Conservation (phyloP, 1,140 invertebrate species). For the Drosophila leontia region DNA sequence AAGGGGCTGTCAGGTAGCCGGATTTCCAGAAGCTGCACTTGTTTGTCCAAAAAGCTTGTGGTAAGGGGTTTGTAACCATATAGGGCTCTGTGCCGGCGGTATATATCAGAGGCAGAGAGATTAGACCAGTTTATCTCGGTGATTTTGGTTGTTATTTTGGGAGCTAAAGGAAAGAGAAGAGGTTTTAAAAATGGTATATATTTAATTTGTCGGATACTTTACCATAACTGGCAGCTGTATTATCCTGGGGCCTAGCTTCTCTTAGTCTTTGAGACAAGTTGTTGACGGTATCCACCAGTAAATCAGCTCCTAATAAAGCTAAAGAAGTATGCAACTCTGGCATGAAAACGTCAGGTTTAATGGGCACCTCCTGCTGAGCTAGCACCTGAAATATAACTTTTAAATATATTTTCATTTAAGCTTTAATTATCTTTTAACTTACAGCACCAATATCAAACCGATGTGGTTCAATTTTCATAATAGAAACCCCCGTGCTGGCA, state of each 20-base stretch:
- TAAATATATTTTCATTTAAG: background rate
- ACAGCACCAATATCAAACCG: slow-evolving; percentile 93
- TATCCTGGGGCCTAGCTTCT: slow-evolving; percentile 87
- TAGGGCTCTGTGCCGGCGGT: slow-evolving; percentile 89
- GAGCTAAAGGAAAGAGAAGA: slow-evolving; percentile 87
- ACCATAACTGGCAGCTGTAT: slow-evolving; percentile 89
- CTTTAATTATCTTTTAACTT: slow-evolving; percentile 15
- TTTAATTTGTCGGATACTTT: slow-evolving; percentile 32
- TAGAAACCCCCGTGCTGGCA: slow-evolving; percentile 91
- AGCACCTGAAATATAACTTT: slow-evolving; percentile 87
- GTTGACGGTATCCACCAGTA: slow-evolving; percentile 88
- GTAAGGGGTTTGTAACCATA: slow-evolving; percentile 88
- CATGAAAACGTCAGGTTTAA: slow-evolving; percentile 88
- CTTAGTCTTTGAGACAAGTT: slow-evolving; percentile 87
- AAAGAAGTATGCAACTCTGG: slow-evolving; percentile 89
- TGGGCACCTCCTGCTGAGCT: slow-evolving; percentile 87
- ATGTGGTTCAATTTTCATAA: slow-evolving; percentile 95
- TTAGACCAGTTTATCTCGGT: slow-evolving; percentile 88
- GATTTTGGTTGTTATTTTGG: slow-evolving; percentile 88
- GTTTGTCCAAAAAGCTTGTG: slow-evolving; percentile 87
- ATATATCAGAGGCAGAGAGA: slow-evolving; percentile 87
- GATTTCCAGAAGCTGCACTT: slow-evolving; percentile 88
- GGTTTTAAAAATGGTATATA: background rate
- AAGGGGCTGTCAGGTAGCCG: slow-evolving; percentile 63
- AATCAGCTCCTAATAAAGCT: slow-evolving; percentile 89